phyloP scores from a whole-genome alignment of 1,140 invertebrate genomes.

The Subanguina moxae region DNA sequence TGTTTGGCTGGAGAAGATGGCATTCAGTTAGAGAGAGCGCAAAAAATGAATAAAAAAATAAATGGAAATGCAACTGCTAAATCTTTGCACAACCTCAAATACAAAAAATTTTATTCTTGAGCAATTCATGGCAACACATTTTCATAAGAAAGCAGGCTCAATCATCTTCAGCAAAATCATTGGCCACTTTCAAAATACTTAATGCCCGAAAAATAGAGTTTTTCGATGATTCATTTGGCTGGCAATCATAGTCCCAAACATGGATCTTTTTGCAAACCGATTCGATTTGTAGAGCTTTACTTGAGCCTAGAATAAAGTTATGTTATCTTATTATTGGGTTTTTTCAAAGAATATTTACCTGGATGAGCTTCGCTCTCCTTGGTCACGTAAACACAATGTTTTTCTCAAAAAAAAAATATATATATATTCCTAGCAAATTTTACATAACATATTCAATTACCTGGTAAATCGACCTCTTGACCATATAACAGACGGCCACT shows the following conservation, averaged over 20 bases:
- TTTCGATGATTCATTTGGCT: neutral
- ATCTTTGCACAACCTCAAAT: too few relatives aligned
- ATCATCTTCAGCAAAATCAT: conserved; percentile 2
- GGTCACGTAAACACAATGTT: neutral
- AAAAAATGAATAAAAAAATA: too few relatives aligned
- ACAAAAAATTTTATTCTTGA: too few relatives aligned
- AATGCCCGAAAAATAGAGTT: conserved; percentile 2
- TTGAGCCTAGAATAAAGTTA: neutral
- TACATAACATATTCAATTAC: neutral
- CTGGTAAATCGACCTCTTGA: conserved; percentile 7
- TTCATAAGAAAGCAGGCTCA: too few relatives aligned
- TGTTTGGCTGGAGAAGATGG: too few relatives aligned
- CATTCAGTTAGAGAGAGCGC: too few relatives aligned
- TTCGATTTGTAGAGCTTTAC: neutral
- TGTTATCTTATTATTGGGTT: neutral
- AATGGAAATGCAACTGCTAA: too few relatives aligned
- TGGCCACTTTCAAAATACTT: neutral
- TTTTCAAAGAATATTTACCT: neutral
- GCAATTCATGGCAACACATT: too few relatives aligned
- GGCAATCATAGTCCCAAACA: neutral
- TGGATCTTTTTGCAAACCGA: neutral
- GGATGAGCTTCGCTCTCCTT: neutral
- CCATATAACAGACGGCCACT: neutral
- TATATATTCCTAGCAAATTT: neutral
- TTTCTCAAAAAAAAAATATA: neutral